These are phyloP conservation scores for Papilio aristodemus DNA, from an alignment of 1,140 invertebrate genomes.

Conservation along the genomic window DNA sequence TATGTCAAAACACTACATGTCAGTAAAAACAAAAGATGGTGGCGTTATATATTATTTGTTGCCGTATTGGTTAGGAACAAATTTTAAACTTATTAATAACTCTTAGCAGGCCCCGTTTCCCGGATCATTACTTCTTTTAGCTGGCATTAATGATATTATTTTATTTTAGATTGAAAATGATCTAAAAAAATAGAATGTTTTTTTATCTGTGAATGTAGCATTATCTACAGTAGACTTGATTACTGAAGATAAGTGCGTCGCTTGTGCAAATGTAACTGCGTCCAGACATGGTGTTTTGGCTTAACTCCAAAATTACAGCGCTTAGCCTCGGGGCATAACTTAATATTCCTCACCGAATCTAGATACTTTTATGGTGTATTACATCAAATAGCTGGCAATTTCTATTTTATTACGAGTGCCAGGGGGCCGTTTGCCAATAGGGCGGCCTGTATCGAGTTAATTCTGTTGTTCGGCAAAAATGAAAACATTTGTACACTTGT, in stretches of 20 bases:
- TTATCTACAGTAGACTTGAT: conserved; percentile 45
- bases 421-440: conserved; percentile 34
- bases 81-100: too few species aligned
- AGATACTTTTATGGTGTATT: conserved; percentile 38
- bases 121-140: too few species aligned
- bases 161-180: not conserved
- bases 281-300: conserved; percentile 66
- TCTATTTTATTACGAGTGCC: conserved; percentile 32
- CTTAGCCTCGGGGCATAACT: conserved; percentile 45
- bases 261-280: conserved; percentile 64
- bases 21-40: too few species aligned
- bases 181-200: conserved; percentile 1
- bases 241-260: conserved; percentile 59
- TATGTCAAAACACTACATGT: too few species aligned
- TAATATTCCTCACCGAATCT: conserved; percentile 47
- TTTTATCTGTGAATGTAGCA: not conserved
- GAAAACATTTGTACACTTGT: conserved; percentile 41
- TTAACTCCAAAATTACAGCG: conserved; percentile 52
- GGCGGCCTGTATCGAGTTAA: conserved; percentile 16
- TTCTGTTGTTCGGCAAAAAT: conserved; percentile 30
- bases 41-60: too few species aligned
- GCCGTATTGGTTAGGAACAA: too few species aligned
- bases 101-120: too few species aligned
- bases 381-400: conserved; percentile 34
- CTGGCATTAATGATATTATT: too few species aligned